A percentile compares a stretch with the other conserved stretches of the same genome.
These are phyloP conservation scores for Armadillidium nasatum DNA, from an alignment of 1,140 invertebrate genomes.

Conservation along the genomic window DNA sequence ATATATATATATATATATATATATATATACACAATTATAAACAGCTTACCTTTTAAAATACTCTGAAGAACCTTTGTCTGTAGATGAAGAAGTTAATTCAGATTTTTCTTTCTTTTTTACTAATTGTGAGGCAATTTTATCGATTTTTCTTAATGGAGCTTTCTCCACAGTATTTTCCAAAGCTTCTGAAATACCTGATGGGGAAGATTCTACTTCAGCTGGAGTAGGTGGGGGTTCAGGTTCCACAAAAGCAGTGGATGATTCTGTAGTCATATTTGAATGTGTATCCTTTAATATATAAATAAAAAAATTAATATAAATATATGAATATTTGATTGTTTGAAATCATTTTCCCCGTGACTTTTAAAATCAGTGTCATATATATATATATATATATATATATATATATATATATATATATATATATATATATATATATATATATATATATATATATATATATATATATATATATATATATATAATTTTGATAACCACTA, in stretches of 20 bases:
- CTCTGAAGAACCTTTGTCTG: not conserved
- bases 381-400: too few relatives aligned
- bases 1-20: conserved; percentile 15
- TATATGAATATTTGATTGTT: too few relatives aligned
- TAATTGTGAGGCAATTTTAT: not conserved
- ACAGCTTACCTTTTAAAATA: not conserved
- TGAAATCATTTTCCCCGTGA: too few relatives aligned
- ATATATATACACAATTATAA: not conserved
- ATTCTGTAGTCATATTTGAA: not conserved
- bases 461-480: too few relatives aligned
- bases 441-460: too few relatives aligned
- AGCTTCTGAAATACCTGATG: not conserved
- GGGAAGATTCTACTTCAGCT: too few relatives aligned
- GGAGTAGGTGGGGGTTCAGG: not conserved
- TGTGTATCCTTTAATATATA: not conserved
- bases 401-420: too few relatives aligned
- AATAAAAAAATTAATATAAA: not conserved
- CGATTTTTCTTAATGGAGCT: not conserved
- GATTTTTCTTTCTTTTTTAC: not conserved
- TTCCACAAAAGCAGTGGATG: not conserved
- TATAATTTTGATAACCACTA: too few relatives aligned
- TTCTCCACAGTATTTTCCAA: not conserved
- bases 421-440: too few relatives aligned
- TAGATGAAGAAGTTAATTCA: not conserved
- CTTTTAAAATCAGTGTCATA: too few relatives aligned